Conservation (phyloP, 2,888 invertebrate genomes). For the Clunio marinus region DNA sequence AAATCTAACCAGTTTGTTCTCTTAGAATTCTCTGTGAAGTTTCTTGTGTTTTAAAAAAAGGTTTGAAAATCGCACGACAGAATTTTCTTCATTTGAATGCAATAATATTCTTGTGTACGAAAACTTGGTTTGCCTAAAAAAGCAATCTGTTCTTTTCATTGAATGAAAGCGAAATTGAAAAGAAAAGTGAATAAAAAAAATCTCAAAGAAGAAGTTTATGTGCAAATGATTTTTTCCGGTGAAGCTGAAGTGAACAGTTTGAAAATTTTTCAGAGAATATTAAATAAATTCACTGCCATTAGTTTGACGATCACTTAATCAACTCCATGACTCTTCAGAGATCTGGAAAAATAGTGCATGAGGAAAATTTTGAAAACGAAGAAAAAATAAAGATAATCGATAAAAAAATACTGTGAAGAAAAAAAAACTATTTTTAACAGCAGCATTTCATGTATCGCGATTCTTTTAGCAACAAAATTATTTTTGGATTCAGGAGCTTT, state of each 20-base stretch:
- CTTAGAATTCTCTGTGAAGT: too few relatives aligned
- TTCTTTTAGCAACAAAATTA: constrained; percentile 35
- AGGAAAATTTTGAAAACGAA: background rate
- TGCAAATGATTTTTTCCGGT: background rate
- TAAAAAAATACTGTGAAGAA: constrained; percentile 35
- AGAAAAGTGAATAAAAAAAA: constrained; percentile 2
- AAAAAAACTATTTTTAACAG: constrained; percentile 37
- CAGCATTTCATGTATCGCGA: constrained; percentile 37
- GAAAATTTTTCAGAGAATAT: too few relatives aligned
- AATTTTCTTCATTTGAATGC: background rate
- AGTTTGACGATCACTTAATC: too few relatives aligned
- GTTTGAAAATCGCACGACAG: background rate
- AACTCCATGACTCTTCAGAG: too few relatives aligned
- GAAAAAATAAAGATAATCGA: constrained; percentile 20
- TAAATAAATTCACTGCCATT: too few relatives aligned
- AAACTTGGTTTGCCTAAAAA: background rate
- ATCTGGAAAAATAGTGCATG: background rate
- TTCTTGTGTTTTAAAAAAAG: background rate
- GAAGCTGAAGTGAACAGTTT: too few relatives aligned
- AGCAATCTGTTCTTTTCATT: background rate
- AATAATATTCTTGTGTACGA: background rate
- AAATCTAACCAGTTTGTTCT: background rate
- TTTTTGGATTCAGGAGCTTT: constrained; percentile 37
- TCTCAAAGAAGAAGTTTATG: background rate
- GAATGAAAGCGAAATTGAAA: constrained; percentile 36